Evolutionary conservation across 1,140 invertebrate genomes (phyloP), one percentile per base, ranked within the genome.

Genomic region (Heliconius nattereri): DNA sequence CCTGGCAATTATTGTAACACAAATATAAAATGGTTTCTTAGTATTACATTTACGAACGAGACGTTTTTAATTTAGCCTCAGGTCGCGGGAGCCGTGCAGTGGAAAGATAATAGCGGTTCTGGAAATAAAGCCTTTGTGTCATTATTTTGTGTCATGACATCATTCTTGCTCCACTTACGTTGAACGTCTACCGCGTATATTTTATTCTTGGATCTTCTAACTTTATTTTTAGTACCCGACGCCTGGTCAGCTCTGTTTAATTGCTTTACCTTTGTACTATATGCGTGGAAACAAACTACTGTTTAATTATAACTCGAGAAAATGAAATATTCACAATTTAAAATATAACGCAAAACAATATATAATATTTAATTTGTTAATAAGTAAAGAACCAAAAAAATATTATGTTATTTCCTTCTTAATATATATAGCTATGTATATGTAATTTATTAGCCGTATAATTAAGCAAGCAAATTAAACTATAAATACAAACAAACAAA

Each of bases 11-110:
- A 71, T 32, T 71, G 70, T 71, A 35, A 71, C 29, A 71, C 26
- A 71, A 71, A 71, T 71, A 71, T 20, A 71, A 71, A 71, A 32
- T n/a, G 71, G 37, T 37, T 73, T 73, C 71, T 40, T 73, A 45
- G 37, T 73, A 73, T 73, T 73, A 73, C 72, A 49, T 73, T 73
- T 73, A 73, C 40, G 49, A 75, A 75, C 32, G 52, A 75, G 73
- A 75, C 45, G 35, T 54, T 75, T 75, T 75, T 75, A 75, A 75
- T 75, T 75, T 75, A 52, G 49, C 73, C 73, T 54, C 73, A 75
- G 52, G 45, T 75, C 73, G 52, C 37, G n/a, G 57, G 73, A 75
- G 49, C 20, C 73, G 72, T 52, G 40, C 35, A 73, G 73, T 75
- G 45, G 73, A 54, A 52, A 75, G 73, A 54, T 75, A 75, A 75